These are phyloP conservation scores for Fukomys damarensis DNA, from an alignment of 2,113 vertebrate genomes.

Conservation along the genomic window DNA sequence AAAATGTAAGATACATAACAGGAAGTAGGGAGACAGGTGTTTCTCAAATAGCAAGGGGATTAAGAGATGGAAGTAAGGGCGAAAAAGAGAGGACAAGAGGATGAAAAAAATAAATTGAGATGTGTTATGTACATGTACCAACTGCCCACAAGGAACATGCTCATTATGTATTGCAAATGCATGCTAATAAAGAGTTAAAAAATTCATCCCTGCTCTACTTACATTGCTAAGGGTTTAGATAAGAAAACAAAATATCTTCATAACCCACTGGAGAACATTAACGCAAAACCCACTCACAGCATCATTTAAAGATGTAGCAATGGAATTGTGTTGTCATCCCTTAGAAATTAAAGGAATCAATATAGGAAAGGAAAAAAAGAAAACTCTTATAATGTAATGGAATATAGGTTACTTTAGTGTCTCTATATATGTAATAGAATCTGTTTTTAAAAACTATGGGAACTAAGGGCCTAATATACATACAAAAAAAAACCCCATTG, in stretches of 20 bases:
- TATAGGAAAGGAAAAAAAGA: neutral
- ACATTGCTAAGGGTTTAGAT: neutral
- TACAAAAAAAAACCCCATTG: neutral
- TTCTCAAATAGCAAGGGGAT: neutral
- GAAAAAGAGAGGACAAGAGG: neutral
- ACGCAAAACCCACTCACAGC: neutral
- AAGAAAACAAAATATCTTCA: neutral
- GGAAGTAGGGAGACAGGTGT: neutral
- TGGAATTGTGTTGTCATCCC: neutral
- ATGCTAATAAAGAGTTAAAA: neutral
- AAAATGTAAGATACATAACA: neutral
- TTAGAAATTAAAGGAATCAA: neutral
- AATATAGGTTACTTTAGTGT: neutral
- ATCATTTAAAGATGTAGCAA: neutral
- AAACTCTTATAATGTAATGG: neutral
- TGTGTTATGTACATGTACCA: neutral
- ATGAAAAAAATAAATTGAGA: neutral
- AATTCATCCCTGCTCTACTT: too few species aligned
- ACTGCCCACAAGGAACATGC: neutral
- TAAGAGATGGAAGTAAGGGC: neutral
- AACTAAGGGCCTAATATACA: neutral
- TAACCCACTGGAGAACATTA: neutral
- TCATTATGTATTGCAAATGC: fast-evolving
- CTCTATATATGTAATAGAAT: neutral
- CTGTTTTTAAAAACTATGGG: neutral